Conservation (phyloP, 2,888 invertebrate genomes). For the Dorcus hopei region DNA sequence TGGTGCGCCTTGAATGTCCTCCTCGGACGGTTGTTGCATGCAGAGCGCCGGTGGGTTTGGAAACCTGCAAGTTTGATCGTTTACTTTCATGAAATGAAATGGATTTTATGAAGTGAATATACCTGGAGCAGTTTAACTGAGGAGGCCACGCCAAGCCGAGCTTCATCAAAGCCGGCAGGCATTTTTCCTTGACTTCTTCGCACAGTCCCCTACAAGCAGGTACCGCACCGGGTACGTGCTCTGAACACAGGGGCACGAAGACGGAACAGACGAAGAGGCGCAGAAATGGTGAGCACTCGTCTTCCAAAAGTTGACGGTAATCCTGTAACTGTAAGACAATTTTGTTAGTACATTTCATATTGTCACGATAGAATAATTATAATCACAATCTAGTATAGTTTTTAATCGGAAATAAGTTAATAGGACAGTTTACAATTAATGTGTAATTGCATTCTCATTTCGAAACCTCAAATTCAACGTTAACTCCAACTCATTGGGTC, state of each 20-base stretch:
- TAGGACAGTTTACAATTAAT: too few species aligned
- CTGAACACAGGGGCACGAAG: conserved; percentile 87
- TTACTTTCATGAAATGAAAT: not conserved
- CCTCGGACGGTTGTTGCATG: conserved; percentile 60
- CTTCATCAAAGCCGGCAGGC: conserved; percentile 64
- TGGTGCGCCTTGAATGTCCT: conserved; percentile 20
- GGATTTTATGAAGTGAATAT: conserved; percentile 9
- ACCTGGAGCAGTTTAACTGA: conserved; percentile 68
- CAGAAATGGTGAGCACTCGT: conserved; percentile 76
- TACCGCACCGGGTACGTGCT: conserved; percentile 79
- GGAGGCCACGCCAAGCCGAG: conserved; percentile 67
- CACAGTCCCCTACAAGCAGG: conserved; percentile 85
- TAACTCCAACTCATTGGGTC: too few species aligned
- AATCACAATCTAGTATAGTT: too few species aligned
- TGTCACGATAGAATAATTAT: too few species aligned
- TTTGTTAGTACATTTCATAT: conserved; percentile 9
- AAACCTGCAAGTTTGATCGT: conserved; percentile 51
- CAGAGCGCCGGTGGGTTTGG: conserved; percentile 74
- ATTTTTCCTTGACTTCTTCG: conserved; percentile 70
- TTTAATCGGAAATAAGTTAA: too few species aligned
- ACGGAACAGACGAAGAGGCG: conserved; percentile 87
- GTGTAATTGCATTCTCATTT: too few species aligned
- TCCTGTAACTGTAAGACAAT: conserved; percentile 63
- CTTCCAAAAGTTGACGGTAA: conserved; percentile 70
- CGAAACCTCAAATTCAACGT: too few species aligned